A percentile compares a stretch with the other conserved stretches of the same genome.
Conservation (phyloP, 2,888 invertebrate species). For the Odontothrips loti region DNA sequence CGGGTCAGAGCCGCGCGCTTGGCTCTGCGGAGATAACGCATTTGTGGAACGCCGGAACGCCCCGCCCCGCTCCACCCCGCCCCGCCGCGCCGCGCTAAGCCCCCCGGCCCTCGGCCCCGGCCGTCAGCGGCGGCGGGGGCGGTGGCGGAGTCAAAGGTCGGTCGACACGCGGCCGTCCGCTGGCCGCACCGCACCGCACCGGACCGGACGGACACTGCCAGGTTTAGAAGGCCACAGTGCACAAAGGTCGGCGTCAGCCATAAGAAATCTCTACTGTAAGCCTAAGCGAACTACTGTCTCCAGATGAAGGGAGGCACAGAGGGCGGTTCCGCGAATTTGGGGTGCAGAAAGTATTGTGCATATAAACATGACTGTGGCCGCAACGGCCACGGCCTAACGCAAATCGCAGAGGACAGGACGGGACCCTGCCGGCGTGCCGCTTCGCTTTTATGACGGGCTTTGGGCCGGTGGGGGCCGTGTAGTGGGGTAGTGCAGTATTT, state of each 20-base stretch:
- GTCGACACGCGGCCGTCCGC: not conserved
- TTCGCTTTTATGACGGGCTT: not conserved
- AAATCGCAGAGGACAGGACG: not conserved
- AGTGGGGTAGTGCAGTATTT: too few relatives aligned
- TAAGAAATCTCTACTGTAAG: too few relatives aligned
- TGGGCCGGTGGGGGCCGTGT: not conserved
- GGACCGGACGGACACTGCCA: too few relatives aligned
- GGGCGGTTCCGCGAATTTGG: too few relatives aligned
- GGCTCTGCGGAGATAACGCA: not conserved
- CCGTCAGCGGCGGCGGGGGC: not conserved
- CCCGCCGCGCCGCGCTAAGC: not conserved
- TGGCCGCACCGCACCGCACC: too few relatives aligned
- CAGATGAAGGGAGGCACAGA: too few relatives aligned
- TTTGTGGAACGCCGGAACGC: not conserved
- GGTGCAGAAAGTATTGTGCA: too few relatives aligned
- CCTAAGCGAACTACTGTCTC: too few relatives aligned
- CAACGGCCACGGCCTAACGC: not conserved
- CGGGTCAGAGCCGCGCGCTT: not conserved
- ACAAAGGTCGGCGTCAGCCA: too few relatives aligned
- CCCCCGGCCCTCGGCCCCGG: too few relatives aligned
- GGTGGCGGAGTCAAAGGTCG: slow-evolving; percentile 2
- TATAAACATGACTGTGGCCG: not conserved
- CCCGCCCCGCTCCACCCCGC: not conserved
- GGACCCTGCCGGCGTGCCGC: not conserved
- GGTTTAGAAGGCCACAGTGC: too few relatives aligned